Evolutionary conservation across 2,888 invertebrate species (phyloP), one percentile per base, ranked within the genome.

Genomic region (Macroteleia sp.): DNA sequence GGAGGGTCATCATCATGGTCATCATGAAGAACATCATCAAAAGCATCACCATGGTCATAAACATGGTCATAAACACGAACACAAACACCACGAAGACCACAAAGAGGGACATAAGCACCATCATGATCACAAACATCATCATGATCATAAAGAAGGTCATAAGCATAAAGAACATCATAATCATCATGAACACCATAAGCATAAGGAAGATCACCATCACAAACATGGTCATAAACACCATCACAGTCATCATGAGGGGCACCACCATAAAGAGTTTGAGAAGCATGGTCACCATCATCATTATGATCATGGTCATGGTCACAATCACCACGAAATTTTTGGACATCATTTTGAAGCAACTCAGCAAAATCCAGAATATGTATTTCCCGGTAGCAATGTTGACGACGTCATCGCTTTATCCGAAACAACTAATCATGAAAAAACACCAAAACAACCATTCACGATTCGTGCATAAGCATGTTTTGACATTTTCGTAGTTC

Each of bases 351-450:
- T 80, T n/a, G 81, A 56, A 0, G 84, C 76, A 17, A 79, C 82
- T 0, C 83, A 86, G 32, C 82, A 79, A 32, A 88, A 88, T 34
- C 86, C 88, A 39, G 86, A 88, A 39, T 90, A 85, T 59, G 75
- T 80, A 3, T 85, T 87, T 10, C 87, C 90, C 0, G 86, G 83
- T 3, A 85, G 80, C 6, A n/a, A n/a, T n/a, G 76, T 77, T 12
- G 75, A 69, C 3, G 62, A 48, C 2, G 50, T 69, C 9, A 52
- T 74, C 3, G 41, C 67, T 2, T n/a, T 54, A n/a, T 1, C 57
- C 9, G 75, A 61, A 14, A n/a, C n/a, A n/a, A 46, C 61, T 14
- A 61, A 62, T 9, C 54, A 76, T 12, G 76, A 62, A 1, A 82
- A 84, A 48, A 39, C 80, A 28, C 16, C 80, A 12, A 74, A 59